A percentile compares a stretch with the other conserved stretches of the same genome.
phyloP scores from a whole-genome alignment of 2,888 invertebrate species.

The Chirona hameri region DNA sequence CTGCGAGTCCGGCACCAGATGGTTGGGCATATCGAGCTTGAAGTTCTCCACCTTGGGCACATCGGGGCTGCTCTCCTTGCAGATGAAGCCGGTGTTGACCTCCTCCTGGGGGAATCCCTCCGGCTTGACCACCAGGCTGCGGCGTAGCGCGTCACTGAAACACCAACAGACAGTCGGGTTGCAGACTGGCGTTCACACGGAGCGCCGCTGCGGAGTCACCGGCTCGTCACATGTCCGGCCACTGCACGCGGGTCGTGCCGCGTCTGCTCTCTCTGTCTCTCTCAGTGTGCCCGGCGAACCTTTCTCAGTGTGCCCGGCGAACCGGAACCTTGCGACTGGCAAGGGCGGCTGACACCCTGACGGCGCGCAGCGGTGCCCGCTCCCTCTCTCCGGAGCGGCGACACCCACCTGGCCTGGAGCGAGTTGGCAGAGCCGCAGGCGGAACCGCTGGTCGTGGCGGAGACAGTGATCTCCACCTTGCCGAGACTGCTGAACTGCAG shows the following conservation, averaged over 20 bases:
- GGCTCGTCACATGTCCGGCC: too few relatives aligned
- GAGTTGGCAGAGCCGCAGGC: not conserved
- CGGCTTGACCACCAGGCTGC: conserved; percentile 33
- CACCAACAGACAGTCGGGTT: not conserved
- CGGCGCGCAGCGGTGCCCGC: too few relatives aligned
- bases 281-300: too few relatives aligned
- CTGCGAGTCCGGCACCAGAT: not conserved
- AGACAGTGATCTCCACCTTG: not conserved
- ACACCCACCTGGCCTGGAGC: not conserved
- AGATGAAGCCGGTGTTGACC: not conserved
- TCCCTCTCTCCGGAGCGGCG: too few relatives aligned
- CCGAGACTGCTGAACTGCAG: not conserved
- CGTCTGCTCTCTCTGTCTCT: too few relatives aligned
- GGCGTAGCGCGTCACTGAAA: conserved; percentile 27
- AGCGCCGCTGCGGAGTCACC: too few relatives aligned
- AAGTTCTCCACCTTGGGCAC: not conserved
- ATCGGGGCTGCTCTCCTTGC: not conserved
- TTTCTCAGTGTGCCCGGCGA: too few relatives aligned
- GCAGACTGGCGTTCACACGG: not conserved
- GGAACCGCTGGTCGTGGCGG: not conserved
- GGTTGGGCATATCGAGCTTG: not conserved
- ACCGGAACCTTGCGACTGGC: too few relatives aligned
- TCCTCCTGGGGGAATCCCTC: conserved; percentile 35
- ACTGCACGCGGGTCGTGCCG: too few relatives aligned
- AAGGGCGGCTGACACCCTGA: too few relatives aligned